phyloP scores from a whole-genome alignment of 2,113 vertebrate species.

The Recurvirostra avosetta region DNA sequence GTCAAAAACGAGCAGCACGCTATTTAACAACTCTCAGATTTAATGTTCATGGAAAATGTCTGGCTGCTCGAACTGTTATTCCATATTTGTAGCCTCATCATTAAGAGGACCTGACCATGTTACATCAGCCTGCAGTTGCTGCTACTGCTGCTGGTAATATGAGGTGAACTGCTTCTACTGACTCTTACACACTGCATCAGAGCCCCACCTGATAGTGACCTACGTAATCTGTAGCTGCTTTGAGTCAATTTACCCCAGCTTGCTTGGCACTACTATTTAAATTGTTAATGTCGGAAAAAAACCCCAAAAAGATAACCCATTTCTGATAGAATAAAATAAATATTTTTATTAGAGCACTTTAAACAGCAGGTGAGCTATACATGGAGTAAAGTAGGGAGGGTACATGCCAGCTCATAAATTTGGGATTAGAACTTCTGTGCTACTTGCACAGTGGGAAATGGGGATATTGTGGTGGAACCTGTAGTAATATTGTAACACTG shows the following conservation, averaged over 20 bases:
- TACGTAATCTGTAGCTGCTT: not conserved
- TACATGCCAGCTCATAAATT: not conserved
- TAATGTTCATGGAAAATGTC: not conserved
- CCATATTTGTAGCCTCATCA: not conserved
- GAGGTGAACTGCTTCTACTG: not conserved
- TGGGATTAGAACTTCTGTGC: not conserved
- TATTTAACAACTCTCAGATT: not conserved
- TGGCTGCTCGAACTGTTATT: not conserved
- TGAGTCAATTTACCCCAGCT: not conserved
- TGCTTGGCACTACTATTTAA: not conserved
- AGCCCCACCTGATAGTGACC: not conserved
- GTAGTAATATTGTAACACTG: not conserved
- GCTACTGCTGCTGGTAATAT: not conserved
- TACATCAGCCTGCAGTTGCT: not conserved
- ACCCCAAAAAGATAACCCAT: not conserved
- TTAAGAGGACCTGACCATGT: not conserved
- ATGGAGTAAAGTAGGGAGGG: conserved; percentile 2
- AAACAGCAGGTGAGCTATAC: not conserved
- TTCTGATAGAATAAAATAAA: conserved; percentile 35
- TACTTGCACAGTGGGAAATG: conserved; percentile 12
- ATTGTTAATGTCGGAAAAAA: not conserved
- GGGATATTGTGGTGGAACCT: conserved; percentile 1
- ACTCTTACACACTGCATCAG: not conserved
- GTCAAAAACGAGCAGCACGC: not conserved
- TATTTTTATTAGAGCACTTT: conserved; percentile 41